Conservation (phyloP, 1,140 invertebrate genomes). For the Drosophila triauraria region DNA sequence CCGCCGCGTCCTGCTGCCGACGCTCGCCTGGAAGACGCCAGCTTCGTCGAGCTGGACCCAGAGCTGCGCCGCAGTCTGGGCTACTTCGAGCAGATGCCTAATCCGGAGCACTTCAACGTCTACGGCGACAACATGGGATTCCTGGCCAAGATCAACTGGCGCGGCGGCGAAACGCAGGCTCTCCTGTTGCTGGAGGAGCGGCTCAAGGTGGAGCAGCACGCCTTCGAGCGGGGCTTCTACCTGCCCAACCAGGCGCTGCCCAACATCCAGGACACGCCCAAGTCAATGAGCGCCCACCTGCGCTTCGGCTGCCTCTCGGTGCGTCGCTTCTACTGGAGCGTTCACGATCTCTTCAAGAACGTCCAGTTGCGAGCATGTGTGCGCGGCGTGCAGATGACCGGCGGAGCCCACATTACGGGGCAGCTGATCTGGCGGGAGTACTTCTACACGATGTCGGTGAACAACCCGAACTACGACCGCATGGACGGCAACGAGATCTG, state of each 20-base stretch:
- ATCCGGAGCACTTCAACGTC: slow-evolving; percentile 88
- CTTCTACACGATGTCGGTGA: slow-evolving; percentile 91
- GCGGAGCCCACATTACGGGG: slow-evolving; percentile 86
- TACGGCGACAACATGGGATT: slow-evolving; percentile 85
- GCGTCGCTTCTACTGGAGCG: slow-evolving; percentile 88
- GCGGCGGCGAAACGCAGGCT: slow-evolving; percentile 90
- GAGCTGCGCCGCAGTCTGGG: slow-evolving; percentile 85
- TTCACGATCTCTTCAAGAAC: slow-evolving; percentile 87
- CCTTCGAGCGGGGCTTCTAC: slow-evolving; percentile 87
- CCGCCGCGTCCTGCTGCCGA: slow-evolving; percentile 87
- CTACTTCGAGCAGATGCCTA: slow-evolving; percentile 86
- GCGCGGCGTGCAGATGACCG: slow-evolving; percentile 59
- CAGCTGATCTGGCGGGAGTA: slow-evolving; percentile 93
- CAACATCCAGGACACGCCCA: slow-evolving; percentile 88
- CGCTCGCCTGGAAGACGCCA: slow-evolving; percentile 86
- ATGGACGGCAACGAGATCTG: slow-evolving; percentile 91
- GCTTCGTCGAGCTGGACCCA: slow-evolving; percentile 85
- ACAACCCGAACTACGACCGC: slow-evolving; percentile 88
- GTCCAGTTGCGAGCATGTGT: slow-evolving; percentile 86
- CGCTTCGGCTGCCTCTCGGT: slow-evolving; percentile 89
- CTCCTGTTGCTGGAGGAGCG: slow-evolving; percentile 86
- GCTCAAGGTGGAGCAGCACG: slow-evolving; percentile 87
- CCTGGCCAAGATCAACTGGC: slow-evolving; percentile 85
- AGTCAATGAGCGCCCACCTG: slow-evolving; percentile 89
- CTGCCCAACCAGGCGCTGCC: slow-evolving; percentile 90